Base-by-base conservation (phyloP, 2,888 invertebrate genomes). In the Aquatica leii region DNA sequence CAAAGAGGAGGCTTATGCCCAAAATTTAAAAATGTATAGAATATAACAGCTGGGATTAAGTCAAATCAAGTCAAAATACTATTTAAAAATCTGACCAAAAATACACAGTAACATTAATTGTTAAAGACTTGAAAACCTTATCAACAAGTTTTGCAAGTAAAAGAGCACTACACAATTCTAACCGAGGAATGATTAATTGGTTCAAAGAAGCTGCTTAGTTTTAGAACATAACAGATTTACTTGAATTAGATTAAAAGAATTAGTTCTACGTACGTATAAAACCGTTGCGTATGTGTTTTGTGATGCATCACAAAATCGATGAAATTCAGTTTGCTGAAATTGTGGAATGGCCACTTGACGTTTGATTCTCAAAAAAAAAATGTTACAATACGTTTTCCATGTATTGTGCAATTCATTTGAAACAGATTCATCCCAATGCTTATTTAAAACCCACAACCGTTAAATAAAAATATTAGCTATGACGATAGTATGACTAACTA, bases 121-220 rank as follows among this genome's bases (percentile, higher is more conserved):
- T 52, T 35, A 11, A 35, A 8, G 12, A 31, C 2, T 11, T 12
- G 12, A 37, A 11, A 12, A 37, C 37, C 37, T 37, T 37, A 37
- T 21, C 15, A 6, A 64, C 41, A 17, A 59, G 41, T n/a, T 53
- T 12, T 41, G 60, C 48, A 0, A 64, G 31, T 9, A 64, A 15
- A 15, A 55, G 9, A 5, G 60, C 60, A n/a, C 55, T 55, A 41
- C 51, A 55, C 21, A 64, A 56, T 31, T 64, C 64, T 4, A 64
- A 34, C 11, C 55, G 51, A 31, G 64, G 60, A 3, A 64, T 51
- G 8, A 60, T 64, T 41, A 64, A 8, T n/a, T 48, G 12, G 14
- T 60, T 59, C 31, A 60, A 15, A 3, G 60, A 60, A n/a, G 64
- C 34, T 48, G 55, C 60, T 43, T 46, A 14, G 48, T 51, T 54